phyloP scores from a whole-genome alignment of 53 echinoderm and acorn worm genomes.

The Arbacia lixula region DNA sequence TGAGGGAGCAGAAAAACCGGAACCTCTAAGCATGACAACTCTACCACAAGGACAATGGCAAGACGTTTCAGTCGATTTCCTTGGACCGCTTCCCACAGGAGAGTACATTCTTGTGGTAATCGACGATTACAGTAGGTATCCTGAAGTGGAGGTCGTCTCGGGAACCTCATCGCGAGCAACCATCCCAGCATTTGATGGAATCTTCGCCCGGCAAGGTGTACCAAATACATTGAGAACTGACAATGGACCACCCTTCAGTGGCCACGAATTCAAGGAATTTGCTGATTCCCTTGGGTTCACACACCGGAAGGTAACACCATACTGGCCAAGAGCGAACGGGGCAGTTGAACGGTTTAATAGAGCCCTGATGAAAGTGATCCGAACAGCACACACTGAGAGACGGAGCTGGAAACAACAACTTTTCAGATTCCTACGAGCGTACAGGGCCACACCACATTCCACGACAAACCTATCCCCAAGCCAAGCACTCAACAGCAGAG shows the following conservation, averaged over 20 bases:
- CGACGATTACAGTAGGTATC: conserved; percentile 41
- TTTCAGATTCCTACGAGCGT: too few species aligned
- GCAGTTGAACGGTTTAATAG: too few species aligned
- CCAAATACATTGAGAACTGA: conserved; percentile 51
- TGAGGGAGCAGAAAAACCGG: conserved; percentile 27
- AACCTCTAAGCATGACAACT: conserved; percentile 49
- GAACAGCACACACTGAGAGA: too few species aligned
- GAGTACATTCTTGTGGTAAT: conserved; percentile 35
- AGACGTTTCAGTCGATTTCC: conserved; percentile 58
- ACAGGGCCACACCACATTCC: too few species aligned
- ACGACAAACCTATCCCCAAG: too few species aligned
- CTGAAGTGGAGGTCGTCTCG: conserved; percentile 25
- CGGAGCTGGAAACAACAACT: too few species aligned
- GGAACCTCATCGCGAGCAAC: conserved; percentile 65
- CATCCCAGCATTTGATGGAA: conserved; percentile 54
- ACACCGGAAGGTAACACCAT: conserved; percentile 48
- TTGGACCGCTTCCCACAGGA: conserved; percentile 44
- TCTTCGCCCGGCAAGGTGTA: conserved; percentile 59
- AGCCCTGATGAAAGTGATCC: too few species aligned
- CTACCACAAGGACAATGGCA: conserved; percentile 39
- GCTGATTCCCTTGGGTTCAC: conserved; percentile 31
- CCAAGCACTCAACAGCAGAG: conserved; percentile 51
- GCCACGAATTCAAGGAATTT: conserved; percentile 49
- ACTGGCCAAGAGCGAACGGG: conserved; percentile 59
- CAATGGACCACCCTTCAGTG: conserved; percentile 70